These are phyloP conservation scores for Gasteruption jaculator DNA, from an alignment of 2,888 invertebrate species.

Conservation along the genomic window DNA sequence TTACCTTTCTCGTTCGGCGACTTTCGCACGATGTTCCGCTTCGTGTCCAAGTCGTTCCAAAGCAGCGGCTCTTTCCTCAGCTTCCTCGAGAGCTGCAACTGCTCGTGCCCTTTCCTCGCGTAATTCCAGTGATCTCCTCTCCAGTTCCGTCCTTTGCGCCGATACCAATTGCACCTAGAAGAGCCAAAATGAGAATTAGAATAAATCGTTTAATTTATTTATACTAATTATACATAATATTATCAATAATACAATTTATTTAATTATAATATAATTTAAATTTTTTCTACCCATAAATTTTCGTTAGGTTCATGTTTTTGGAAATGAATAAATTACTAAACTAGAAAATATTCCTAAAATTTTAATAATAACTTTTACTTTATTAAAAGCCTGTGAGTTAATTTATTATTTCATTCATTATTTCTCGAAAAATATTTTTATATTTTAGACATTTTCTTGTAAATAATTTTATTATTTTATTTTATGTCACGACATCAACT, in stretches of 20 bases:
- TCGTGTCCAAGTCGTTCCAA: constrained; percentile 68
- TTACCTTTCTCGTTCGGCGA: constrained; percentile 55
- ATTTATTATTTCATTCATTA: too few species aligned
- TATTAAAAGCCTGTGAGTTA: too few species aligned
- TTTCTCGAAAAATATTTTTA: too few species aligned
- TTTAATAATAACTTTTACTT: too few species aligned
- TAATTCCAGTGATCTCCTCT: constrained; percentile 71
- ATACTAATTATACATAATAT: neutral
- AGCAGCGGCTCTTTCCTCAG: constrained; percentile 80
- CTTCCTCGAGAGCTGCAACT: constrained; percentile 78
- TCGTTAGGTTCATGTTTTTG: too few species aligned
- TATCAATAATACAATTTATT: neutral
- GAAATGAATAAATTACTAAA: too few species aligned
- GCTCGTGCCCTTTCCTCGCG: constrained; percentile 78
- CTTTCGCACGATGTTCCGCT: constrained; percentile 50
- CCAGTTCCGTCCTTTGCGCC: constrained; percentile 80
- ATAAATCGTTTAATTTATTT: neutral
- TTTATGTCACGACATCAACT: too few species aligned
- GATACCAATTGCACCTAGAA: constrained; percentile 70
- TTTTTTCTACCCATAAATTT: constrained; percentile 5
- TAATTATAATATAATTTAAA: neutral
- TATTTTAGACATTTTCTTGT: too few species aligned
- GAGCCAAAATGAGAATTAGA: constrained; percentile 13
- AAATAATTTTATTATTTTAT: too few species aligned
- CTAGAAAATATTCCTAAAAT: too few species aligned